These are phyloP conservation scores for Ophion ellenae DNA, from an alignment of 2,888 invertebrate genomes.

Conservation along the genomic window DNA sequence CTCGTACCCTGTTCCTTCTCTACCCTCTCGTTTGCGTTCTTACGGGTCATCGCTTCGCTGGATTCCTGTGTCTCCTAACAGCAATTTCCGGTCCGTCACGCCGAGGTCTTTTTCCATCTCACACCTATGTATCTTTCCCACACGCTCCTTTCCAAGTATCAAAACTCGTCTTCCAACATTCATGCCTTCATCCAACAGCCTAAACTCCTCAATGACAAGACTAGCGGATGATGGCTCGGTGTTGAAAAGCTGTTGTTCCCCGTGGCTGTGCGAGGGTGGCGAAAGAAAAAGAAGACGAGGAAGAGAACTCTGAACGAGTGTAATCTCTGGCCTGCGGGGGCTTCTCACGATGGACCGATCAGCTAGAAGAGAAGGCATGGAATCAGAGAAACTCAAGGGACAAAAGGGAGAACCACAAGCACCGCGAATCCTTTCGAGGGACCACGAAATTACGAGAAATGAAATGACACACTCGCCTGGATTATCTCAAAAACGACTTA, in stretches of 20 bases:
- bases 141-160: not conserved
- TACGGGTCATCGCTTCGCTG: not conserved
- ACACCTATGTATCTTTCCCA: not conserved
- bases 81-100: conserved; percentile 54
- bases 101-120: conserved; percentile 31
- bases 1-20: conserved; percentile 9
- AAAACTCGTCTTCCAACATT: not conserved
- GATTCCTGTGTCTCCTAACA: conserved; percentile 34
- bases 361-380: conserved; percentile 26
- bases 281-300: conserved; percentile 59
- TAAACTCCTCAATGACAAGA: conserved; percentile 10
- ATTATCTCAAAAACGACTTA: conserved; percentile 82
- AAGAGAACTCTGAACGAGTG: conserved; percentile 81
- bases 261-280: no score
- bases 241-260: not conserved
- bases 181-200: conserved; percentile 11
- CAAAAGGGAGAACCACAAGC: conserved; percentile 43
- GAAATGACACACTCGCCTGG: conserved; percentile 82
- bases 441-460: conserved; percentile 81
- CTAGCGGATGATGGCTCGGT: not conserved
- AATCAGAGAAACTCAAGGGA: conserved; percentile 28
- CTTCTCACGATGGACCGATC: conserved; percentile 63
- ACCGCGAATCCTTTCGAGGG: conserved; percentile 48
- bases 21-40: not conserved
- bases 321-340: conserved; percentile 76